Base-by-base conservation (phyloP, 2,888 invertebrate genomes). In the Flexamia atlantica region DNA sequence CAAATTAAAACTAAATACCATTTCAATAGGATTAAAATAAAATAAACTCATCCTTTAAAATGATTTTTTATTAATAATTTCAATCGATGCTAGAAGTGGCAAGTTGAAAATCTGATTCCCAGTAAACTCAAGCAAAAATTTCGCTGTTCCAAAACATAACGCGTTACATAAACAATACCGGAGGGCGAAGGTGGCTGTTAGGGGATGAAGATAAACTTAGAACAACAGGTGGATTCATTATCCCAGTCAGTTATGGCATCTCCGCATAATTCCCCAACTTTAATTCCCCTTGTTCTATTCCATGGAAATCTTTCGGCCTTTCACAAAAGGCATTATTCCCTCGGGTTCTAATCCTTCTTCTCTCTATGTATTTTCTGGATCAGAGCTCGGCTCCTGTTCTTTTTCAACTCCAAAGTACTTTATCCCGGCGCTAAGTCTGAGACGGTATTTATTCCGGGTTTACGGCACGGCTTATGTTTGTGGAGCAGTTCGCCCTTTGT, bases 331-430 rank as follows among this genome's bases (percentile, higher is more conserved):
- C 86, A 86, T 86, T 86, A 86, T 85, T 85, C 84, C 57, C 85
- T 36, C 83, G 53, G 57, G 68, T 42, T 32, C 82, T 84, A 84
- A 85, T 85, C 85, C 85, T 81, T 68, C 84, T 85, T 84, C 83
- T 82, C 85, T 84, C 85, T 87, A 86, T 87, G 87, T 87, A 87
- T 87, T 87, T 86, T 87, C 87, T 86, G 87, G 87, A 87, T 87
- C 86, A 86, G 85, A 53, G 84, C 82, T 17, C 82, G 60, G 80
- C 72, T 60, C 46, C 82, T 42, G 36, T 76, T 81, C 84, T 84
- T 84, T 84, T 84, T 82, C 72, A 84, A 84, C 84, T 84, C 81
- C 82, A 79, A 83, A 85, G 85, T 83, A 85, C 83, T 85, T 85
- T 83, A 85, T 83, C 85, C 83, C 85, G 76, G 85, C 74, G 83